Percentiles rank a stretch among this genome's conserved stretches.
Conservation (phyloP, 2,888 invertebrate genomes). For the Eurytoma adleriae region DNA sequence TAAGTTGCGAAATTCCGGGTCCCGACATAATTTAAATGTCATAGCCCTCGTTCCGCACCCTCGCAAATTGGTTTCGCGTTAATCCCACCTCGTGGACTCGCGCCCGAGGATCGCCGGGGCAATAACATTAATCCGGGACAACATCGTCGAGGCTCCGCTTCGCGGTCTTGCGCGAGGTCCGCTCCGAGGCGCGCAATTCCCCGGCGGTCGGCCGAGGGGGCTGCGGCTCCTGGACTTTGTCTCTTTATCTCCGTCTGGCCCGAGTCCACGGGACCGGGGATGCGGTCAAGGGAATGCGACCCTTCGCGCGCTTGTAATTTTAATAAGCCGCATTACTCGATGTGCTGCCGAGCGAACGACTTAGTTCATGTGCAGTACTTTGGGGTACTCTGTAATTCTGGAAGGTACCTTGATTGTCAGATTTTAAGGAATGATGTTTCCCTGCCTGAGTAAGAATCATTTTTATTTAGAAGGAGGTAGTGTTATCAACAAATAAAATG, state of each 20-base stretch:
- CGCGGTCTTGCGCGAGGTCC: constrained; percentile 63
- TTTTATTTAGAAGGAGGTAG: too few relatives aligned
- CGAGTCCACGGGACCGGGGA: constrained; percentile 44
- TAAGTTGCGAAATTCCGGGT: constrained; percentile 19
- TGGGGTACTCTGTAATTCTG: too few relatives aligned
- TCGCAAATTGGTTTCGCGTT: constrained; percentile 61
- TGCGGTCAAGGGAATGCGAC: constrained; percentile 66
- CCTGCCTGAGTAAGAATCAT: too few relatives aligned
- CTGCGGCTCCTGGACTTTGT: constrained; percentile 63
- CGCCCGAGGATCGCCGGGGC: constrained; percentile 67
- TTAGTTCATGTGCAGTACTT: constrained; percentile 57
- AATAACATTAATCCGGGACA: constrained; percentile 74
- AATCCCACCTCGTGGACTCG: constrained; percentile 59
- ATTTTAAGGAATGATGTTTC: too few relatives aligned
- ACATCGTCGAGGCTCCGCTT: constrained; percentile 59
- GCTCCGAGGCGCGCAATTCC: constrained; percentile 69
- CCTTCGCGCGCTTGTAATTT: constrained; percentile 70
- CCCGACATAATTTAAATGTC: constrained; percentile 41
- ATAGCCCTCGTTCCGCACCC: constrained; percentile 32
- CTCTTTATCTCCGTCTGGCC: constrained; percentile 61
- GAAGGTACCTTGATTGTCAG: too few relatives aligned
- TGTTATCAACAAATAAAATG: too few relatives aligned
- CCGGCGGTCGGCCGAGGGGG: constrained; percentile 69
- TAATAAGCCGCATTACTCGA: constrained; percentile 74
- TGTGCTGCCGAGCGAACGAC: constrained; percentile 60